Percentiles rank a stretch among this genome's conserved stretches.
Evolutionary conservation across 2,113 vertebrate species (phyloP).

Genomic region (Sardina pilchardus): DNA sequence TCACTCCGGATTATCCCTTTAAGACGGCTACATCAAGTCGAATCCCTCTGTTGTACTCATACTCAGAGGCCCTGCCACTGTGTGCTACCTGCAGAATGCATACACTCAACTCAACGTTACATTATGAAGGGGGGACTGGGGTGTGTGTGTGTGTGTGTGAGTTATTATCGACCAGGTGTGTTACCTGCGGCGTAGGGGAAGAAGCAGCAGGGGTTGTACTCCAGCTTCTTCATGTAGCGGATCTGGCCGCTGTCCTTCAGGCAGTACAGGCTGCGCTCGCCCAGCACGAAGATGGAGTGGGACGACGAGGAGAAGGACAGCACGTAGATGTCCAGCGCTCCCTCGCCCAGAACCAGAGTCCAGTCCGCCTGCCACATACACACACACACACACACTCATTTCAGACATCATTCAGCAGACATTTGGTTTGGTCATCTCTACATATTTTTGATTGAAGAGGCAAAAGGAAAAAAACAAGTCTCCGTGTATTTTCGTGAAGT

Average conservation of each 20-base stretch:
- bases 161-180: neutral
- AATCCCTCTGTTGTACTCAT: too few relatives aligned
- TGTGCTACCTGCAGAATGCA: too few relatives aligned
- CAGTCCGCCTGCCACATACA: slow-evolving; percentile 88
- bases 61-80: too few relatives aligned
- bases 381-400: too few relatives aligned
- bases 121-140: neutral
- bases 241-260: slow-evolving; percentile 94
- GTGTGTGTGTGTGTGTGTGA: slow-evolving; percentile 10
- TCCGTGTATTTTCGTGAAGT: neutral
- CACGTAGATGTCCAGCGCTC: slow-evolving; percentile 84
- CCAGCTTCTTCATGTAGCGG: slow-evolving; percentile 97
- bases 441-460: neutral
- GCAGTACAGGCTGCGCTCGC: slow-evolving; percentile 93
- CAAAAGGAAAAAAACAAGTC: slow-evolving; percentile 14
- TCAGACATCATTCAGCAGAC: neutral
- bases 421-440: neutral
- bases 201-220: slow-evolving; percentile 93
- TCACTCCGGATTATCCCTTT: too few relatives aligned
- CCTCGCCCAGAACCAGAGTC: slow-evolving; percentile 90
- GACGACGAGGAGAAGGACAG: slow-evolving; percentile 78
- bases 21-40: too few relatives aligned
- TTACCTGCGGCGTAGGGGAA: slow-evolving; percentile 87
- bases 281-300: slow-evolving; percentile 87
- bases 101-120: neutral